Evolutionary conservation across 2,797 vertebrate species (phyloP), one percentile per base, ranked within the genome.

Genomic region (Coregonus sp.): DNA sequence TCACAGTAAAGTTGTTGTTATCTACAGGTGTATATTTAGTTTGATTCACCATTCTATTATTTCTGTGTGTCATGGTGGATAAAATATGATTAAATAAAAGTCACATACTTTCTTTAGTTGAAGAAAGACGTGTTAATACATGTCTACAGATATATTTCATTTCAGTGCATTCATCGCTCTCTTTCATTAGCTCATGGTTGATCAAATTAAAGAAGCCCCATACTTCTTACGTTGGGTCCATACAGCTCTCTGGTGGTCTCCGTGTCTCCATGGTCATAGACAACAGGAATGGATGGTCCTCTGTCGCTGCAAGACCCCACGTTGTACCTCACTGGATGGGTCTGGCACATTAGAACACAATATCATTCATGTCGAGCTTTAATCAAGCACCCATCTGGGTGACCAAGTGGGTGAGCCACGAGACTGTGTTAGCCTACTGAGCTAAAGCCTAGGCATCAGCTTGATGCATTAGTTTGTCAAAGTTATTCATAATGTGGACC

Each of bases 221-320:
- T 37, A 37, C 35, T 5, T 37, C 35, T 37, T 37, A 0, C 5
- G 35, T 1, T 6, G 5, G 73, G 33, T 3, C 73, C 69, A 12
- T 72, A 75, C 0, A 80, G 31, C 2, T 59, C 3, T 11, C 14
- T 47, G 54, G 66, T 70, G 40, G 67, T 37, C 1, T 61, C 33
- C 11, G 70, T 51, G 50, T 85, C 75, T 54, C 82, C 84, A 14
- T 71, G 73, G 67, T 86, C 82, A 59, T 82, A 86, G 29, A 80
- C 75, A 4, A 87, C 76, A 1, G 76, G 75, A 69, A 77, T 73
- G 63, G 63, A 65, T 50, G 82, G 82, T 31, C 86, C 86, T 0
- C 2, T 75, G 11, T 80, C 68, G 2, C 37, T 51, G 51, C 80
- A 85, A 3, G 59, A 37, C 25, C 86, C 84, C 52, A 51, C 37